phyloP scores from a whole-genome alignment of 1,140 invertebrate species.

The Nasonia vitripennis region DNA sequence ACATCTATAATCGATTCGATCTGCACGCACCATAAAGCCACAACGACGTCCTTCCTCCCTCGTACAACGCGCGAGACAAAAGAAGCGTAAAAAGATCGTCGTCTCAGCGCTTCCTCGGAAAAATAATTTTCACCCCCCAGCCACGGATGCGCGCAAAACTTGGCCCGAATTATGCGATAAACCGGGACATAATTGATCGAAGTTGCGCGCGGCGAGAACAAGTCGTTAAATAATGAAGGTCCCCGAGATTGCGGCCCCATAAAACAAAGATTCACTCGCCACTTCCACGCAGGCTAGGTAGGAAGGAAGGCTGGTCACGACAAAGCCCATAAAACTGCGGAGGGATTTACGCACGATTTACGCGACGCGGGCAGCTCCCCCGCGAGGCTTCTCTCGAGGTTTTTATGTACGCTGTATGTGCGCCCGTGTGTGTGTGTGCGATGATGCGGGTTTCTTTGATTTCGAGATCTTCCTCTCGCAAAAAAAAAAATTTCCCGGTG shows the following conservation, averaged over 20 bases:
- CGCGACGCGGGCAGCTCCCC: not conserved
- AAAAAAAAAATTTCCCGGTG: not conserved
- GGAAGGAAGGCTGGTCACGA: slow-evolving; percentile 14
- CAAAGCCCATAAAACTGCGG: slow-evolving; percentile 48
- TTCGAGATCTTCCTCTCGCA: not conserved
- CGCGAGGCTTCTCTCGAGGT: too few species aligned
- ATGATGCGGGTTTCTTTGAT: not conserved
- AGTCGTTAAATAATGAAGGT: slow-evolving; percentile 49
- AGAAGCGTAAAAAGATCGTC: too few species aligned
- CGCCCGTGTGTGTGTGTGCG: not conserved
- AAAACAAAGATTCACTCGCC: slow-evolving; percentile 49
- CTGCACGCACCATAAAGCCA: too few species aligned
- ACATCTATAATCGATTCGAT: too few species aligned
- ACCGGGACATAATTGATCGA: slow-evolving; percentile 43
- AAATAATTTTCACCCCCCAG: not conserved
- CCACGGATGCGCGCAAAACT: not conserved
- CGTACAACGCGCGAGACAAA: too few species aligned
- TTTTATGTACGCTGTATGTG: not conserved
- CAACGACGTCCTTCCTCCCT: too few species aligned
- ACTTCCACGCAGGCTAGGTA: not conserved
- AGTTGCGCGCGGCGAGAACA: slow-evolving; percentile 5
- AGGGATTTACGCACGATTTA: slow-evolving; percentile 52
- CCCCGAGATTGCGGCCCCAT: slow-evolving; percentile 43
- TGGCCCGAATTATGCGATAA: slow-evolving; percentile 41
- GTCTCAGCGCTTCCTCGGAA: too few species aligned